Conservation (phyloP, 1,140 invertebrate species). For the Alviniconcha marisindica region DNA sequence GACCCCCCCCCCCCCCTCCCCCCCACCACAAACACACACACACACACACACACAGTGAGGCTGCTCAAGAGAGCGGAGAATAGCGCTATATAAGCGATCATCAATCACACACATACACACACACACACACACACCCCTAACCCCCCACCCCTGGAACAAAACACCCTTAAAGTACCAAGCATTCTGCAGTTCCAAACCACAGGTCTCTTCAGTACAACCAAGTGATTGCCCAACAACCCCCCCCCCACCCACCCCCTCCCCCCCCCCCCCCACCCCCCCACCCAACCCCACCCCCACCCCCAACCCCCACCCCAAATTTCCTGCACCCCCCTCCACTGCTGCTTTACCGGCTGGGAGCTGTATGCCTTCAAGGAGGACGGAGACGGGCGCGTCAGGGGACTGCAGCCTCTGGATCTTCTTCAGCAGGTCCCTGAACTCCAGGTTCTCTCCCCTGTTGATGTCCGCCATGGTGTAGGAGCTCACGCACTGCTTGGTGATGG, state of each 20-base stretch:
- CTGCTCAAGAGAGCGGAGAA: background rate
- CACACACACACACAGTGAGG: background rate
- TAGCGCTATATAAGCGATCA: too few relatives aligned
- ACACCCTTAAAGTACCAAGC: too few relatives aligned
- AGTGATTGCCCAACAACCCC: too few relatives aligned
- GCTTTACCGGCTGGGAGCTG: slow-evolving; percentile 49
- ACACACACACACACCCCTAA: background rate
- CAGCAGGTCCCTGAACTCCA: slow-evolving; percentile 43
- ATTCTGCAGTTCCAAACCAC: too few relatives aligned
- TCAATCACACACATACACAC: background rate
- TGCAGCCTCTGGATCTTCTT: slow-evolving; percentile 22
- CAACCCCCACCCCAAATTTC: too few relatives aligned
- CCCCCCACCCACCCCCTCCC: too few relatives aligned
- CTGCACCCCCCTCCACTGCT: background rate
- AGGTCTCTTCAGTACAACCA: too few relatives aligned
- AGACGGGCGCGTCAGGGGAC: background rate
- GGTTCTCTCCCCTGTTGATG: slow-evolving; percentile 40
- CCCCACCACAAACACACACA: background rate
- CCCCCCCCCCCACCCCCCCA: too few relatives aligned
- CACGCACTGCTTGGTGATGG: slow-evolving; percentile 43
- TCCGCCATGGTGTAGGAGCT: slow-evolving; percentile 50
- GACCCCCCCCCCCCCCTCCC: slow-evolving; percentile 7
- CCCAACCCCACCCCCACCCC: too few relatives aligned
- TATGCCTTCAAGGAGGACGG: slow-evolving; percentile 35
- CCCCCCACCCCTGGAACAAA: too few relatives aligned